Evolutionary conservation across 2,797 vertebrate genomes (phyloP), one percentile per base, ranked within the genome.

Genomic region (Scarus forsteni): DNA sequence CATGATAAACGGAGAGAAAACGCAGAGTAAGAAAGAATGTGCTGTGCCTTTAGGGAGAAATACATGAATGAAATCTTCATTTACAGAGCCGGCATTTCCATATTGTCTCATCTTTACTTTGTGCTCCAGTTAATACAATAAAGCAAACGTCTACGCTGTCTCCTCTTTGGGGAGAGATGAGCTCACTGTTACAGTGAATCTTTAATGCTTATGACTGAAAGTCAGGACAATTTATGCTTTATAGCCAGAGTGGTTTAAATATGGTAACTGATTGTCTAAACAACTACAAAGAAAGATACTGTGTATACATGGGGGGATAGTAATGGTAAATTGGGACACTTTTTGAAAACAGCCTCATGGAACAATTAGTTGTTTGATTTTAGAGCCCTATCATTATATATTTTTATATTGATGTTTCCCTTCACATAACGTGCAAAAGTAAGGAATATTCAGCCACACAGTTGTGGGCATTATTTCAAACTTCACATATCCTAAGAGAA

Each of bases 121-220:
- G 46, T 42, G 81, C 73, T 75, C 55, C 63, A 79, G 46, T 83
- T 85, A 67, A 65, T 73, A 36, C 53, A 16, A 9, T 53, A 50
- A 48, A 60, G 58, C 44, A 65, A 49, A 66, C 16, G 57, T 79
- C 67, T 59, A 45, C 55, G 48, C 27, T 38, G 9, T 48, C 13
- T 44, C 64, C 45, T 42, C n/a, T 53, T 36, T 52, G 69, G 34
- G 14, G 43, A 67, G 36, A 15, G 57, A 44, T 64, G 40, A 72
- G 56, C 51, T 73, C 42, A 27, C n/a, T 18, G 11, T 38, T 50
- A 62, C 43, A 56, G 48, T 75, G 46, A 77, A 87, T 80, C 55
- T 74, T 83, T 76, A 66, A 76, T 85, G 70, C 43, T 36, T 55
- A 58, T 7, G 73, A 54, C 44, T 67, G 43, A 70, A 76, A 74